A percentile compares a stretch with the other conserved stretches of the same genome.
Evolutionary conservation across 1,140 invertebrate genomes (phyloP).

Genomic region (Halictus rubicundus): DNA sequence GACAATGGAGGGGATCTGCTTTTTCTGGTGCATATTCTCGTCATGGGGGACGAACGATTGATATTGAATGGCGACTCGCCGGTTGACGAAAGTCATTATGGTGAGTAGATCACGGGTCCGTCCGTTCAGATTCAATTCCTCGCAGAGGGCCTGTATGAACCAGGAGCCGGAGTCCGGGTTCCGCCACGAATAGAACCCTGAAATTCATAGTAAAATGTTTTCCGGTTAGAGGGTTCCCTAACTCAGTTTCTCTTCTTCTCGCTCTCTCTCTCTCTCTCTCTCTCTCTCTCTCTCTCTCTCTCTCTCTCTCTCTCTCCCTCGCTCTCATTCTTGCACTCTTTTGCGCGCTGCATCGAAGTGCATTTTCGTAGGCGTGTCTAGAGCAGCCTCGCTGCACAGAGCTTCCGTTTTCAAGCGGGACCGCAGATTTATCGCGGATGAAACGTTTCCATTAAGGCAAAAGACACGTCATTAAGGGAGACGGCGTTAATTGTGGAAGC

Average conservation of each 20-base stretch:
- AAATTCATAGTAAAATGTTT: conserved; percentile 40
- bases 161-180: conserved; percentile 87
- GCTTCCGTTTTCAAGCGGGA: neutral
- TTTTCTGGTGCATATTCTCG: conserved; percentile 83
- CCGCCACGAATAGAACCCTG: conserved; percentile 87
- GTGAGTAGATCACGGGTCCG: conserved; percentile 82
- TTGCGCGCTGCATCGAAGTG: neutral
- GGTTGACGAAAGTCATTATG: conserved; percentile 85
- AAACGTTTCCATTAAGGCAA: neutral
- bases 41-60: conserved; percentile 82
- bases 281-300: neutral
- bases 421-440: neutral
- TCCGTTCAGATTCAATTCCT: conserved; percentile 80
- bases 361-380: neutral
- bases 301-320: too few relatives aligned
- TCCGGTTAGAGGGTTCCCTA: conserved; percentile 5
- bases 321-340: neutral
- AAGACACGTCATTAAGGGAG: neutral
- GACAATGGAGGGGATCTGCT: conserved; percentile 87
- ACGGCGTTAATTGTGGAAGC: neutral
- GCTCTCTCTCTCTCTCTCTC: neutral
- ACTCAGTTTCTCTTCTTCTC: neutral
- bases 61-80: conserved; percentile 83
- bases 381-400: neutral
- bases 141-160: conserved; percentile 88